phyloP scores from a whole-genome alignment of 2,888 invertebrate genomes.

The Erebia epiphron region DNA sequence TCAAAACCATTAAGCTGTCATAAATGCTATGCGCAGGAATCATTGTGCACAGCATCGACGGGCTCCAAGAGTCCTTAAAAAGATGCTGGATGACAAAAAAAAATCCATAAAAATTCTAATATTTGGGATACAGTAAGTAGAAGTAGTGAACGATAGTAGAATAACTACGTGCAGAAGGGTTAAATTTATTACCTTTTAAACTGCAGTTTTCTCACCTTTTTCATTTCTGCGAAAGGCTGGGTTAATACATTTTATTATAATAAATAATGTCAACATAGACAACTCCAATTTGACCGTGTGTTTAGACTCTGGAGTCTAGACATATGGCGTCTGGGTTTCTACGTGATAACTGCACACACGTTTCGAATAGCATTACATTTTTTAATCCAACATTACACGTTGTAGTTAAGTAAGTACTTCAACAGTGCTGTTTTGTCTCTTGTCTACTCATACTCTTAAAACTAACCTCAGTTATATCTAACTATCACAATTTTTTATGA shows the following conservation, averaged over 20 bases:
- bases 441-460: background rate
- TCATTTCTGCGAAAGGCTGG: background rate
- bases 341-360: slow-evolving; percentile 12
- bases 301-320: slow-evolving; percentile 9
- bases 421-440: background rate
- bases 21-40: too few species aligned
- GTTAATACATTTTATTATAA: background rate
- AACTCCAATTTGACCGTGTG: background rate
- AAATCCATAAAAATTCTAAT: too few species aligned
- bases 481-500: too few species aligned
- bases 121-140: too few species aligned
- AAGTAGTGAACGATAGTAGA: too few species aligned
- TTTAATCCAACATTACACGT: background rate
- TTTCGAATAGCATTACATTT: background rate
- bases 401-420: background rate
- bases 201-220: background rate
- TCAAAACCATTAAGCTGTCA: too few species aligned
- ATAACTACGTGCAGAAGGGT: background rate
- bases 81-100: background rate
- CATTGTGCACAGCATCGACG: too few species aligned
- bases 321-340: slow-evolving; percentile 1
- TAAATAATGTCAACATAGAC: background rate
- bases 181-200: background rate
- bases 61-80: background rate
- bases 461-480: too few species aligned